These are phyloP conservation scores for Gobionotothen gibberifrons DNA, from an alignment of 2,797 vertebrate genomes.

Conservation along the genomic window DNA sequence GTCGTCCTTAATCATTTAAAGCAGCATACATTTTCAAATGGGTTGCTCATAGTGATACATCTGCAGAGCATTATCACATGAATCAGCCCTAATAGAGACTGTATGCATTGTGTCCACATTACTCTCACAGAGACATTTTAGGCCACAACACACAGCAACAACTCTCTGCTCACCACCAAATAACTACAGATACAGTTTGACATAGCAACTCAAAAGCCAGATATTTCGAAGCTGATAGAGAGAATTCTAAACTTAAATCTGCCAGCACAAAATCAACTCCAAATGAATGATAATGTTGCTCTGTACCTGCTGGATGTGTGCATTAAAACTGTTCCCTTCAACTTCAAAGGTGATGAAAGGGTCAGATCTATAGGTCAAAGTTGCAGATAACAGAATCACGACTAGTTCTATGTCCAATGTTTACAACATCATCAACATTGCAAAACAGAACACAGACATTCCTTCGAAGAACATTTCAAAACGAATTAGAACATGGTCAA, in stretches of 20 bases:
- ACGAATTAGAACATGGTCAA: neutral
- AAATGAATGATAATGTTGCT: neutral
- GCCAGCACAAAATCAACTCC: neutral
- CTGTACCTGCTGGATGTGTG: neutral
- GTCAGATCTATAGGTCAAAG: slow-evolving; percentile 3
- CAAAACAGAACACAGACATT: neutral
- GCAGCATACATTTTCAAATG: neutral
- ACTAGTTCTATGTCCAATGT: neutral
- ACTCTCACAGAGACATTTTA: neutral
- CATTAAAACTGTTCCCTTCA: neutral
- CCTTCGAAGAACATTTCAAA: neutral
- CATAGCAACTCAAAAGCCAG: neutral
- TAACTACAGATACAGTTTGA: neutral
- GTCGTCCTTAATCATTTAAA: neutral
- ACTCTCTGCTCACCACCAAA: slow-evolving; percentile 4
- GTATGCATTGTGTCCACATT: neutral
- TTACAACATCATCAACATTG: neutral
- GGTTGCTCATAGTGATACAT: neutral
- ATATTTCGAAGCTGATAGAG: neutral
- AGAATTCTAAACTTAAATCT: neutral
- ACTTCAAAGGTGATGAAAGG: neutral
- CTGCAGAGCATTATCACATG: neutral
- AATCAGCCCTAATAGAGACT: neutral
- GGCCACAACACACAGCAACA: neutral
- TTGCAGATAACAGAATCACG: slow-evolving; percentile 14